These are phyloP conservation scores for Leptosomus discolor DNA, from an alignment of 2,113 vertebrate species.

Conservation along the genomic window DNA sequence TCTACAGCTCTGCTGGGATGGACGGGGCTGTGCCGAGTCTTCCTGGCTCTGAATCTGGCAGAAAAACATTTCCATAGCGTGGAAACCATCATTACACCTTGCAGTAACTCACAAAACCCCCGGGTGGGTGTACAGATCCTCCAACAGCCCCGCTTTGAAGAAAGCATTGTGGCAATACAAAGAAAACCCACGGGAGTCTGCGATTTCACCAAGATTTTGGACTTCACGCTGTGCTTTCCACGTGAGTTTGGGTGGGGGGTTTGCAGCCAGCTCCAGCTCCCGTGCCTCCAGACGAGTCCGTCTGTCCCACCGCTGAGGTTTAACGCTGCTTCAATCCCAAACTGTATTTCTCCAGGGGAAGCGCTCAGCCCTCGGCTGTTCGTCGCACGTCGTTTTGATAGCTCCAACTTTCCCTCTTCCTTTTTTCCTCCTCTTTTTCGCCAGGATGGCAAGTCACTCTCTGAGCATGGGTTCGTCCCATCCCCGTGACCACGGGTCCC, in stretches of 20 bases:
- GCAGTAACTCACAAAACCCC: not conserved
- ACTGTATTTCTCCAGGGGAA: not conserved
- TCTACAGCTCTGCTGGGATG: not conserved
- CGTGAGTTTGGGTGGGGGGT: rapidly evolving
- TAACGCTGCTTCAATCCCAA: not conserved
- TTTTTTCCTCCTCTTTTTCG: not conserved
- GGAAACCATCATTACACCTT: not conserved
- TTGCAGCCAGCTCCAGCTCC: not conserved
- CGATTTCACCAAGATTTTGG: not conserved
- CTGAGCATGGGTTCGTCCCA: not conserved
- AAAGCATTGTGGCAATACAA: rapidly evolving
- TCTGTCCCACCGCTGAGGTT: not conserved
- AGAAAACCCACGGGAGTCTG: not conserved
- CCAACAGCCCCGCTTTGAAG: rapidly evolving
- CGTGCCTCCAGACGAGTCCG: rapidly evolving
- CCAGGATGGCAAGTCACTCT: not conserved
- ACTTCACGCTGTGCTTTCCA: not conserved
- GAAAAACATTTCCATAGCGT: not conserved
- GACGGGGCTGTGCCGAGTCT: rapidly evolving
- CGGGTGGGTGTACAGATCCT: not conserved
- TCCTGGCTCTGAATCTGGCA: not conserved
- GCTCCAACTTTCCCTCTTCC: not conserved
- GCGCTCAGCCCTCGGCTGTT: not conserved
- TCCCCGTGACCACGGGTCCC: not conserved
- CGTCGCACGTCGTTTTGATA: not conserved